These are phyloP conservation scores for Zaprionus gabonicus DNA, from an alignment of 1,140 invertebrate genomes.

Conservation along the genomic window DNA sequence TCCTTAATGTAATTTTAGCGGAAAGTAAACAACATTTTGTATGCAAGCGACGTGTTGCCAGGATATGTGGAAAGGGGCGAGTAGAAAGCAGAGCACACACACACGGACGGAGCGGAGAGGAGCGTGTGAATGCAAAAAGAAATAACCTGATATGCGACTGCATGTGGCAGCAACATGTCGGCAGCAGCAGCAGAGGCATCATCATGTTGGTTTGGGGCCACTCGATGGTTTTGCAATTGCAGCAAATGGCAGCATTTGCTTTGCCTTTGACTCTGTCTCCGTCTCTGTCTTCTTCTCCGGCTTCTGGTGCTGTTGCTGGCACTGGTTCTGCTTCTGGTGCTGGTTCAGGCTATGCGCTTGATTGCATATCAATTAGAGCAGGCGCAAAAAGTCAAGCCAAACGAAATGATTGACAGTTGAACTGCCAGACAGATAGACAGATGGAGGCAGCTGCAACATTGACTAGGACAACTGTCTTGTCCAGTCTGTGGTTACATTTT, in stretches of 20 bases:
- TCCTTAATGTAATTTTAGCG: constrained; percentile 83
- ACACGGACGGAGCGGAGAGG: background rate
- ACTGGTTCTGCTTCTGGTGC: background rate
- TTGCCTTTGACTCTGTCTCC: background rate
- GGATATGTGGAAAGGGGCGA: background rate
- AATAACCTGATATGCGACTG: constrained; percentile 41
- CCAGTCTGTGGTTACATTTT: constrained; percentile 67
- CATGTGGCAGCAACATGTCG: constrained; percentile 38
- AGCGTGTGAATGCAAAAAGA: constrained; percentile 25
- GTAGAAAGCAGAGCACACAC: constrained; percentile 39
- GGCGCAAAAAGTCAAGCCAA: constrained; percentile 79
- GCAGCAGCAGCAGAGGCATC: constrained; percentile 11
- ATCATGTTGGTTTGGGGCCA: constrained; percentile 34
- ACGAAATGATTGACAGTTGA: constrained; percentile 81
- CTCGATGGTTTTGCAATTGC: constrained; percentile 67
- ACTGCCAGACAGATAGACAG: constrained; percentile 40
- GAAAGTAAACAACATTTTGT: constrained; percentile 81
- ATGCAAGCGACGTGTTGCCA: constrained; percentile 69
- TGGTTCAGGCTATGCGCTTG: constrained; percentile 53
- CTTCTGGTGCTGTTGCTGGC: background rate
- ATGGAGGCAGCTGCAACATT: background rate
- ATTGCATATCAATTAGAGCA: constrained; percentile 82
- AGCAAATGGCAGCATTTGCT: constrained; percentile 54
- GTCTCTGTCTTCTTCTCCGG: constrained; percentile 3
- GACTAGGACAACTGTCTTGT: constrained; percentile 16